Conservation (phyloP, 2,797 vertebrate genomes). For the Spondyliosoma cantharus region DNA sequence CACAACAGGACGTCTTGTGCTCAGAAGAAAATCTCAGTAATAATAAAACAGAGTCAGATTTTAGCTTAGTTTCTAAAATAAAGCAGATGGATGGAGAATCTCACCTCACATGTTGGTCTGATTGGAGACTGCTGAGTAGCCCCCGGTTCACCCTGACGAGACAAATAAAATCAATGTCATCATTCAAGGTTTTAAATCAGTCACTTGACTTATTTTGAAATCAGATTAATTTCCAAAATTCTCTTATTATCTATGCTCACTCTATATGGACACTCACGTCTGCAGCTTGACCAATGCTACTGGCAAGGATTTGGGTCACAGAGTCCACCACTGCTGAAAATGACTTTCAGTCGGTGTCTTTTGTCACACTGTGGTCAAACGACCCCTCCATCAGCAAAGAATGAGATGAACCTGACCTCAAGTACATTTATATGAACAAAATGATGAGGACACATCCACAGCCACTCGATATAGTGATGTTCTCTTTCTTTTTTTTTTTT, state of each 20-base stretch:
- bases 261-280: not conserved
- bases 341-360: not conserved
- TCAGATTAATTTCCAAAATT: not conserved
- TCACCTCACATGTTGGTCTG: not conserved
- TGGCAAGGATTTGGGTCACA: not conserved
- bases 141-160: not conserved
- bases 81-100: not conserved
- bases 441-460: not conserved
- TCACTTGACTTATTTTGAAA: not conserved
- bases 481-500: not conserved
- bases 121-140: not conserved
- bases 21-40: not conserved
- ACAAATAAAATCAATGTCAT: not conserved
- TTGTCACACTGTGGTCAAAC: not conserved
- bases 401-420: not conserved
- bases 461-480: not conserved
- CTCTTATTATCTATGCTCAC: not conserved
- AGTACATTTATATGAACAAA: not conserved
- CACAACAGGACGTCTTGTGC: conserved; percentile 21
- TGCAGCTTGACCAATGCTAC: too few relatives aligned
- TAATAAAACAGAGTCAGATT: not conserved
- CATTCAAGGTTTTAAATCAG: not conserved
- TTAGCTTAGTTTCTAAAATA: not conserved
- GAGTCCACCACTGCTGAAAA: not conserved
- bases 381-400: not conserved